phyloP scores from a whole-genome alignment of 2,888 invertebrate species.

The Philaethria dido region DNA sequence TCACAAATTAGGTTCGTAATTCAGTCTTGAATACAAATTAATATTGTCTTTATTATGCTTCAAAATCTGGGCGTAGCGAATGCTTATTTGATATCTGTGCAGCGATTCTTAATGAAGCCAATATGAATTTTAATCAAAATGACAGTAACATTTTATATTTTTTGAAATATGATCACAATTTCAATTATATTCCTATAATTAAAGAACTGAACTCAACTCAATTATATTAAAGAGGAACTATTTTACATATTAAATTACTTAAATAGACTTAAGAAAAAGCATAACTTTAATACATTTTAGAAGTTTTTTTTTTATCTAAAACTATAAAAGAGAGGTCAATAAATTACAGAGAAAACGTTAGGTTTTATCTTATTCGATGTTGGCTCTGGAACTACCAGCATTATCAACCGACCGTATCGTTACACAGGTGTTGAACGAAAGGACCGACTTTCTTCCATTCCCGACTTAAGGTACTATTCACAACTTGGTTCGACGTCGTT shows the following conservation, averaged over 20 bases:
- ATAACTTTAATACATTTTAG: neutral
- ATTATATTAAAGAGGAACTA: neutral
- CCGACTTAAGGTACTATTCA: slow-evolving; percentile 77
- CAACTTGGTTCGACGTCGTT: slow-evolving; percentile 76
- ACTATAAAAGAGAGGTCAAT: slow-evolving; percentile 38
- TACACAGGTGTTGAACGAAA: slow-evolving; percentile 76
- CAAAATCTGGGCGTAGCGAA: no score
- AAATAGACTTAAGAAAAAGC: neutral
- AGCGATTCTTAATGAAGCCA: no score
- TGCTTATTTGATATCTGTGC: no score
- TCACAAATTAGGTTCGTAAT: neutral
- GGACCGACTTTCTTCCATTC: slow-evolving; percentile 74
- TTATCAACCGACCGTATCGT: slow-evolving; percentile 72
- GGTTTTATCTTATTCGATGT: slow-evolving; percentile 63
- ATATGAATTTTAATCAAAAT: no score
- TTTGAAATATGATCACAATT: neutral
- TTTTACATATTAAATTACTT: neutral
- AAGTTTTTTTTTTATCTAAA: slow-evolving; percentile 25
- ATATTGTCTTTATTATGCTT: no score
- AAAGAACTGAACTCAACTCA: no score
- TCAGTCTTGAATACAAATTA: neutral
- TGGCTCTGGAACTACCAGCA: slow-evolving; percentile 57
- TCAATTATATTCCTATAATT: no score
- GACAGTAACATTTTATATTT: neutral
- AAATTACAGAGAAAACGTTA: slow-evolving; percentile 53